phyloP scores from a whole-genome alignment of 53 echinoderm and acorn worm genomes.

The Hippasteria phrygiana region DNA sequence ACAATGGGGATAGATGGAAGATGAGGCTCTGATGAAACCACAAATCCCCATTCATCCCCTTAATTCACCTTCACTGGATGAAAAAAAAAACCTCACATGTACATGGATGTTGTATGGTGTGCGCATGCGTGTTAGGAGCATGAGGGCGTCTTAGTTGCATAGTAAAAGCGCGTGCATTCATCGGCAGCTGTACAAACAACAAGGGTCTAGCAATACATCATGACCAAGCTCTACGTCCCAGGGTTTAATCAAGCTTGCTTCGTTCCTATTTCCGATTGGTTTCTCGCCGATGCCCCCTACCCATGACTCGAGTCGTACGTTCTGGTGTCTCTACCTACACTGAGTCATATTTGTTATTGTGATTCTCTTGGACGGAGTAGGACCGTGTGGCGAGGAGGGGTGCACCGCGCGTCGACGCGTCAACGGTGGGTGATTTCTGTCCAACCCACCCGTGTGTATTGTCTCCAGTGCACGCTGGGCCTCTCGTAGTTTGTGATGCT shows the following conservation, averaged over 20 bases:
- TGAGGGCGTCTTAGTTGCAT: constrained; percentile 60
- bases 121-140: constrained; percentile 56
- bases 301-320: constrained; percentile 43
- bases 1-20: constrained; percentile 16
- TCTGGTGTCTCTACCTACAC: constrained; percentile 39
- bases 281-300: constrained; percentile 39
- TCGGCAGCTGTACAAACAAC: constrained; percentile 69
- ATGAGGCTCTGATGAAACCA: neutral
- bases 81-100: neutral
- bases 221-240: neutral
- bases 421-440: constrained; percentile 35
- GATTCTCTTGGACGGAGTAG: neutral
- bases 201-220: constrained; percentile 45
- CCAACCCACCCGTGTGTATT: constrained; percentile 24
- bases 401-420: constrained; percentile 28
- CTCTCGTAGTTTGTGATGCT: constrained; percentile 38
- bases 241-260: constrained; percentile 52
- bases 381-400: neutral
- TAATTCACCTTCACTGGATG: constrained; percentile 1
- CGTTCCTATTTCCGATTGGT: constrained; percentile 60
- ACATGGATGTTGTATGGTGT: constrained; percentile 14
- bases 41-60: neutral
- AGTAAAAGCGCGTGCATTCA: constrained; percentile 70
- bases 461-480: neutral
- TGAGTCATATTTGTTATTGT: neutral